These are phyloP conservation scores for Mesembrinibis cayennensis DNA, from an alignment of 2,113 vertebrate species.

Conservation along the genomic window DNA sequence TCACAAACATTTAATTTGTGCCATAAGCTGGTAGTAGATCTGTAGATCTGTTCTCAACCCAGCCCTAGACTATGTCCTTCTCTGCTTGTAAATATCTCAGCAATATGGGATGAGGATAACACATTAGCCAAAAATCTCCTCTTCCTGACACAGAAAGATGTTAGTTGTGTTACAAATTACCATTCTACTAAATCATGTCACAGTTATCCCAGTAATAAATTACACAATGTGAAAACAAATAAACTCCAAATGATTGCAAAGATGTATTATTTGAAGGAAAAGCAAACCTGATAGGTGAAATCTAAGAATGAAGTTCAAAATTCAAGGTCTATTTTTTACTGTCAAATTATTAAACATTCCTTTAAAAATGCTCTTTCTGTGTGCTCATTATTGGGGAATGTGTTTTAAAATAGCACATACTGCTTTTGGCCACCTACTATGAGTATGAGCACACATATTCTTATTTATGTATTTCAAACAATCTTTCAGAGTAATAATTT, in stretches of 20 bases:
- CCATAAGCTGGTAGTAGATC: too few relatives aligned
- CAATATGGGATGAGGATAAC: too few relatives aligned
- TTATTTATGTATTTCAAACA: neutral
- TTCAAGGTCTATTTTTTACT: neutral
- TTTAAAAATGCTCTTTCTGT: neutral
- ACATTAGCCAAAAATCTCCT: too few relatives aligned
- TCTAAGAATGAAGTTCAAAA: neutral
- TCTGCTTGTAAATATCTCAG: too few relatives aligned
- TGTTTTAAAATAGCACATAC: neutral
- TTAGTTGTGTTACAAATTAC: neutral
- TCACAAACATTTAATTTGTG: too few relatives aligned
- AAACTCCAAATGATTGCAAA: neutral
- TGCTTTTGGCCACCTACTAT: neutral
- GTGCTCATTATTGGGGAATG: neutral
- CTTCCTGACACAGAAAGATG: too few relatives aligned
- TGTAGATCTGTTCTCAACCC: too few relatives aligned
- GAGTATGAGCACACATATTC: neutral
- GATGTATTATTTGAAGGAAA: neutral
- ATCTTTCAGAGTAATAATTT: too few relatives aligned
- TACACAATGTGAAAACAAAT: neutral
- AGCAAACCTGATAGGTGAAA: slow-evolving; percentile 4
- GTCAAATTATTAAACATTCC: neutral
- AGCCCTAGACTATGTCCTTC: too few relatives aligned
- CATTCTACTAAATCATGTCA: neutral
- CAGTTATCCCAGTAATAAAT: neutral